phyloP scores from a whole-genome alignment of 2,113 vertebrate species.

The Coptodon rendalli region DNA sequence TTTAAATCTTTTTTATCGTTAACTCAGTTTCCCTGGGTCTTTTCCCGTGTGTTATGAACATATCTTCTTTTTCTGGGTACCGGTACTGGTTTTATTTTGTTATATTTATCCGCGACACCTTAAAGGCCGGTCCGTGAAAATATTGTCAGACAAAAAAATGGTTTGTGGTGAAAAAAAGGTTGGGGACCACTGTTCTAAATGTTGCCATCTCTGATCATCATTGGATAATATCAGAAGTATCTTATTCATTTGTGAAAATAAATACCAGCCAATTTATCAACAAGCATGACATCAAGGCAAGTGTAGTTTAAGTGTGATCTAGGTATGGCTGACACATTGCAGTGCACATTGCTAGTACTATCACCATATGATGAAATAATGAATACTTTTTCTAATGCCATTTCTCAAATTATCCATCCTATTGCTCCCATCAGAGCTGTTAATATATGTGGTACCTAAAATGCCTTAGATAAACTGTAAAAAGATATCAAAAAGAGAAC shows the following conservation, averaged over 20 bases:
- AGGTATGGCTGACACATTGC: not conserved
- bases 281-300: not conserved
- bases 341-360: not conserved
- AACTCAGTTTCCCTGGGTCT: not conserved
- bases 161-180: not conserved
- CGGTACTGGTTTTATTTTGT: not conserved
- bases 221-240: not conserved
- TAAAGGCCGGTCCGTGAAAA: accelerated
- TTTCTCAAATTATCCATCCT: not conserved
- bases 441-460: not conserved
- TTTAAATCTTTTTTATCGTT: accelerated
- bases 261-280: not conserved
- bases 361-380: not conserved
- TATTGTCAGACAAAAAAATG: not conserved
- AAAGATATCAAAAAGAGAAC: not conserved
- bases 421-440: not conserved
- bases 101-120: not conserved
- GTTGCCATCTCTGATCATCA: not conserved
- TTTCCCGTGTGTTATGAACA: not conserved
- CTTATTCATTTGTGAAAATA: not conserved
- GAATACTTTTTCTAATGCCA: not conserved
- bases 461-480: not conserved
- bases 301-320: not conserved
- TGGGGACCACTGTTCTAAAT: not conserved
- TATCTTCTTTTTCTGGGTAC: not conserved